Evolutionary conservation across 2,797 vertebrate species (phyloP).

Genomic region (Moxostoma hubbsi): DNA sequence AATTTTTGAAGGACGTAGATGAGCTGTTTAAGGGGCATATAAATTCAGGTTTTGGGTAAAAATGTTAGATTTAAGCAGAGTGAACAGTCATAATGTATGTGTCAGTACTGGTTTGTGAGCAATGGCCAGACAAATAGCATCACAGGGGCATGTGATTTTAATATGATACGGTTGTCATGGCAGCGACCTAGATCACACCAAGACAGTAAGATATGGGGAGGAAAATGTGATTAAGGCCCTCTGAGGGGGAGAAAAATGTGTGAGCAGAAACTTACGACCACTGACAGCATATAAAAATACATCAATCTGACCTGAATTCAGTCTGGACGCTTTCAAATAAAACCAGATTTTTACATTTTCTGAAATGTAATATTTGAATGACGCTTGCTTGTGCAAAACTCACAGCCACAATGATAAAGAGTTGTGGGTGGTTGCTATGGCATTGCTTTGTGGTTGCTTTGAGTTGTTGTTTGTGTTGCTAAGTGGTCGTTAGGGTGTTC

Average conservation of each 20-base stretch:
- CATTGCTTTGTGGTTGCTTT: no score
- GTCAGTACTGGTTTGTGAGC: slow-evolving; percentile 27
- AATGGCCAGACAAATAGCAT: slow-evolving; percentile 52
- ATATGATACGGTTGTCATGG: slow-evolving; percentile 61
- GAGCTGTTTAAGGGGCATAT: no score
- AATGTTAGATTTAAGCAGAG: background rate
- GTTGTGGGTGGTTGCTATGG: no score
- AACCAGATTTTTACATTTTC: background rate
- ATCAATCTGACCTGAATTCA: no score
- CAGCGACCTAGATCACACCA: slow-evolving; percentile 49
- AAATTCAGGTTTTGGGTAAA: background rate
- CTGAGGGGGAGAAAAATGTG: background rate
- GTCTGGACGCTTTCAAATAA: no score
- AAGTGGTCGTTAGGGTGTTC: no score
- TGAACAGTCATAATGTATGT: slow-evolving; percentile 10
- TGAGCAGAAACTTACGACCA: background rate
- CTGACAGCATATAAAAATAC: background rate
- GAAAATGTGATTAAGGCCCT: background rate
- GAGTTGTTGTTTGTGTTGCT: no score
- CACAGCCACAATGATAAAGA: no score
- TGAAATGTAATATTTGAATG: background rate
- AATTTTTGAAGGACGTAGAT: no score
- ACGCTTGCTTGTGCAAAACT: no score
- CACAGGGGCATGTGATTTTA: slow-evolving; percentile 42
- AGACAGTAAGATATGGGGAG: slow-evolving; percentile 1